Percentiles rank a stretch among this genome's conserved stretches.
Evolutionary conservation across 1,140 invertebrate species (phyloP).

Genomic region (Cylas formicarius): DNA sequence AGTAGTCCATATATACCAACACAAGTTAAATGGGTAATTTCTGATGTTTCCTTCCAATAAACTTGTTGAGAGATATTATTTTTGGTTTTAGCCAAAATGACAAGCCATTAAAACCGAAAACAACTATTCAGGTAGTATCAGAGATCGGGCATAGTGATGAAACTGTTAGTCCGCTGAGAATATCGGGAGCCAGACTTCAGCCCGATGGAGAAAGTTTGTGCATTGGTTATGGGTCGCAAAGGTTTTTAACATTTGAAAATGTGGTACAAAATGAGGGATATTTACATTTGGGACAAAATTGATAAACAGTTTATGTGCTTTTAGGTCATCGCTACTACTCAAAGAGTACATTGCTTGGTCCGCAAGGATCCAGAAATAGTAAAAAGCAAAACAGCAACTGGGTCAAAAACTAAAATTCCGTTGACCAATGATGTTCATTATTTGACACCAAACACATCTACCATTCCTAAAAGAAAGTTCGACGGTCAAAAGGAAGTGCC

Average conservation of each 20-base stretch:
- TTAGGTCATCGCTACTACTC: constrained; percentile 43
- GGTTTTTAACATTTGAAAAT: constrained; percentile 56
- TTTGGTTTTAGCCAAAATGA: constrained; percentile 43
- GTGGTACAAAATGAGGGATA: constrained; percentile 42
- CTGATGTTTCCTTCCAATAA: constrained; percentile 2
- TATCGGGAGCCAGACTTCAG: constrained; percentile 44
- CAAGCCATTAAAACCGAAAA: constrained; percentile 65
- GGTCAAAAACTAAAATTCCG: constrained; percentile 44
- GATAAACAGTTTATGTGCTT: constrained; percentile 18
- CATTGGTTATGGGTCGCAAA: constrained; percentile 50
- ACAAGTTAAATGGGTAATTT: constrained; percentile 62
- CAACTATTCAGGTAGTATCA: constrained; percentile 61
- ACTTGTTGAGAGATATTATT: constrained; percentile 1
- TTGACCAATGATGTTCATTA: constrained; percentile 46
- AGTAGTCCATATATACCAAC: constrained; percentile 67
- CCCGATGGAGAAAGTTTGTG: constrained; percentile 45
- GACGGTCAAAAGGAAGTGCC: constrained; percentile 56
- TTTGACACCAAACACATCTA: constrained; percentile 39
- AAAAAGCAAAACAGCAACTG: constrained; percentile 30
- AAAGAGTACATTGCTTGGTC: constrained; percentile 52
- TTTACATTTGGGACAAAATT: not conserved
- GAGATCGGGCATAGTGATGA: constrained; percentile 46
- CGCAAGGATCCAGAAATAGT: constrained; percentile 45
- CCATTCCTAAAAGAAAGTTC: constrained; percentile 43
- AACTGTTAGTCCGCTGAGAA: constrained; percentile 48